Conservation (phyloP, 2,888 invertebrate genomes). For the Tortrix viridana region DNA sequence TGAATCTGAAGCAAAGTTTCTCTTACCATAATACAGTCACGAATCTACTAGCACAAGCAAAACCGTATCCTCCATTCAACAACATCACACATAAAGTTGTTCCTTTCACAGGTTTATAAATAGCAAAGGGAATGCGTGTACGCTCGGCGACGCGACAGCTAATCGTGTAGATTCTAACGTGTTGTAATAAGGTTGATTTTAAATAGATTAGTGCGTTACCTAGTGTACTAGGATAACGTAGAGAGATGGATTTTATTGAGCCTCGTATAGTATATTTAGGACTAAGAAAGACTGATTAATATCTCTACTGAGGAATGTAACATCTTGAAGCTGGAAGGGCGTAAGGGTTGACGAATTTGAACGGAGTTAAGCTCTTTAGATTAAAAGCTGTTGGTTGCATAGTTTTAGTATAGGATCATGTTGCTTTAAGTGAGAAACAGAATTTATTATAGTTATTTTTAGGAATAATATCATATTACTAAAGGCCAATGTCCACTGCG, state of each 20-base stretch:
- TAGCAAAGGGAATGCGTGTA: slow-evolving; percentile 67
- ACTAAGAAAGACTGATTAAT: slow-evolving; percentile 59
- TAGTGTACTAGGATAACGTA: slow-evolving; percentile 49
- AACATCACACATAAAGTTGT: slow-evolving; percentile 63
- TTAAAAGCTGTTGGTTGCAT: slow-evolving; percentile 9
- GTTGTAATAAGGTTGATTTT: slow-evolving; percentile 10
- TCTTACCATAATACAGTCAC: background rate
- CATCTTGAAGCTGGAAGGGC: background rate
- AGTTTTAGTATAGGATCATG: slow-evolving; percentile 27
- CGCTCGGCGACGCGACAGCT: slow-evolving; percentile 42
- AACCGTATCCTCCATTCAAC: slow-evolving; percentile 63
- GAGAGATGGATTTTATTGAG: slow-evolving; percentile 60
- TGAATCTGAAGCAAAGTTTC: background rate
- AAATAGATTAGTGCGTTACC: background rate
- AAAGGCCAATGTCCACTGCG: slow-evolving; percentile 1
- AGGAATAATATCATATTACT: background rate
- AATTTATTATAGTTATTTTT: slow-evolving; percentile 28
- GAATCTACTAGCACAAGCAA: background rate
- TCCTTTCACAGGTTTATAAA: slow-evolving; percentile 71
- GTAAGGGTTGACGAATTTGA: background rate
- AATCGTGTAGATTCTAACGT: background rate
- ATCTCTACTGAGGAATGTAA: slow-evolving; percentile 46
- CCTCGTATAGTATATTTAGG: slow-evolving; percentile 55
- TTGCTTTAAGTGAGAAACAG: slow-evolving; percentile 26
- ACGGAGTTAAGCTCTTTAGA: slow-evolving; percentile 1